Base-by-base conservation (phyloP, 2,113 vertebrate genomes). In the Eira barbara region DNA sequence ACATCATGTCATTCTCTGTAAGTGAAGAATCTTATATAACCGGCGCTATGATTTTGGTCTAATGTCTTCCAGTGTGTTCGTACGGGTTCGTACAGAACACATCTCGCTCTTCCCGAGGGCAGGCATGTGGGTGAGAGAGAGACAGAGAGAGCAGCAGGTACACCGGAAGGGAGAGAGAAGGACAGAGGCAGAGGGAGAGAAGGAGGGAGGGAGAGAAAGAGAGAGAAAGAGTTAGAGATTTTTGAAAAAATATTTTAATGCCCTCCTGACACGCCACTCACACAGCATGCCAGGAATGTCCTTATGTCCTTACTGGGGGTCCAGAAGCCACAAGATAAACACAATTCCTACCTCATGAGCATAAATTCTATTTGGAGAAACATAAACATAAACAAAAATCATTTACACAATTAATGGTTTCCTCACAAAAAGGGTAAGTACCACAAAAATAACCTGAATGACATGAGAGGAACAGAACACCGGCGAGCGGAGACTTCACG, bases 401-500 rank as follows among this genome's bases (percentile, higher is more conserved):
- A 42, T 4, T 39, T 74, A 7, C 6, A 13, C 39, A 69, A 29
- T 27, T 3, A 25, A 61, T 25, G 12, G 55, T 47, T 47, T 49
- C 42, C 23, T 21, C 55, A 59, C 45, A n/a, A n/a, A 34, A 65
- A 49, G 34, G 45, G 7, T 18, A 8, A 18, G 61, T 8, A 39
- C 15, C 9, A 21, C 42, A 25, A 49, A 45, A 67, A 29, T 15
- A 15, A 57, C 6, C 7, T 6, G 34, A n/a, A 29, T 29, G 36
- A 23, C 31, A 4, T 0, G 10, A 21, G 39, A 5, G 27, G 25
- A 23, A 20, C 0, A 20, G n/a, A 36, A 25, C 3, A 29, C 23
- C 21, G 29, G 9, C 5, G 12, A 52, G 10, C 8, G 7, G 59
- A 23, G 31, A 18, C n/a, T 3, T 27, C 8, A 6, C 10, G 4